Base-by-base conservation (phyloP, 2,797 vertebrate genomes). In the Syndactyla subalaris region DNA sequence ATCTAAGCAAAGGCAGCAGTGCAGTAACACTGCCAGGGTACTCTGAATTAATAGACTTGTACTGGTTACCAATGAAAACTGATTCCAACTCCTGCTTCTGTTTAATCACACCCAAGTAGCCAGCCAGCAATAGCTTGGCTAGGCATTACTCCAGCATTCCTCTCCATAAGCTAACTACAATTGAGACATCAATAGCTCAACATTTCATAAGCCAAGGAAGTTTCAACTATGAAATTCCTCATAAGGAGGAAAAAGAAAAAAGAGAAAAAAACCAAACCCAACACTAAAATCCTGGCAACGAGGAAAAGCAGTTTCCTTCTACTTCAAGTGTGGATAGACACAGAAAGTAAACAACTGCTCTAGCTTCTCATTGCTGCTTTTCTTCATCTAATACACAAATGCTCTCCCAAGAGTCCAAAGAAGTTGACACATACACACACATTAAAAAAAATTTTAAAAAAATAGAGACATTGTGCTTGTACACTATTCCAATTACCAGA, bases 251-350 rank as follows among this genome's bases (percentile, higher is more conserved):
- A 38, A 43, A 52, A 48, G 0, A 34, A 27, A 20, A 20, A 10
- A 9, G 3, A 12, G 2, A 9, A 39, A 36, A 36, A 30, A 22
- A 17, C 6, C 1, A 38, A 43, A 30, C 27, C 5, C 23, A 74
- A 16, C 54, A 73, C 45, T 26, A 59, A 81, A 90, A 85, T 78
- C n/a, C 85, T 85, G 82, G 78, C 72, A 91, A 85, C 12, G 74
- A 78, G 91, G 71, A 89, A 82, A 93, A 85, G 62, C 74, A 45
- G 24, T 67, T 96, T 97, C 91, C 83, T 93, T 94, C 85, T 79
- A 83, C 83, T 91, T 79, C 15, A 81, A 92, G 70, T 20, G 3
- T 57, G 54, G 43, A 78, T 52, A 91, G 49, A 72, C 39, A 81
- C 27, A 65, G 32, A 51, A 83, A 62, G 55, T 68, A 90, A 96